phyloP scores from a whole-genome alignment of 2,797 vertebrate species.

The Eutrigla gurnardus region DNA sequence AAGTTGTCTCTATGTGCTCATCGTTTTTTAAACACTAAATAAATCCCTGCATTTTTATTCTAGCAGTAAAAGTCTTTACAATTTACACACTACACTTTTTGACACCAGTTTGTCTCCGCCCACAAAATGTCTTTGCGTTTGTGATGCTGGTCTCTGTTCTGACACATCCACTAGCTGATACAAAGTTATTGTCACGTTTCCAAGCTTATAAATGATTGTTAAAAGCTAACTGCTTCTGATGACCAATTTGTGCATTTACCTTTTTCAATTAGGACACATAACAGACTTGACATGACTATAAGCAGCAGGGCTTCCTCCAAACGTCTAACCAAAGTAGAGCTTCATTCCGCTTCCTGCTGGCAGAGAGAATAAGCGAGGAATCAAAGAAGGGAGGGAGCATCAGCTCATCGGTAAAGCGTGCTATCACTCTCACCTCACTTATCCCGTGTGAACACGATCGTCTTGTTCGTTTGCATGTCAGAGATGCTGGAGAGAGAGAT shows the following conservation, averaged over 20 bases:
- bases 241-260: neutral
- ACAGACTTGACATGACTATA: neutral
- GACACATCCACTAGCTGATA: neutral
- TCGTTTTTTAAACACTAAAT: neutral
- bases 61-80: too few relatives aligned
- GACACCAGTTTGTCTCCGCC: too few relatives aligned
- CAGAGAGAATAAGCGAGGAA: slow-evolving; percentile 25
- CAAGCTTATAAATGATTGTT: neutral
- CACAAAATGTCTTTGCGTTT: too few relatives aligned
- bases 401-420: slow-evolving; percentile 23
- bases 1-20: neutral
- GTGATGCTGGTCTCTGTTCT: neutral
- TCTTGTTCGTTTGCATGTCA: slow-evolving; percentile 79
- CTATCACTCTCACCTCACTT: slow-evolving; percentile 64
- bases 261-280: neutral
- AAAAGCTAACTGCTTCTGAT: neutral
- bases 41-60: neutral
- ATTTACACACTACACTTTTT: too few relatives aligned
- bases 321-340: slow-evolving; percentile 6
- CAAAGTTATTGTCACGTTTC: neutral
- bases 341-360: slow-evolving; percentile 4
- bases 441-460: slow-evolving; percentile 52
- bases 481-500: slow-evolving; percentile 71
- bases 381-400: slow-evolving; percentile 27
- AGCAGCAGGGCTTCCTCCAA: neutral